Percentiles rank a stretch among this genome's conserved stretches.
These are phyloP conservation scores for Phrynosoma blainvillii DNA, from an alignment of 2,113 vertebrate genomes.

Conservation along the genomic window DNA sequence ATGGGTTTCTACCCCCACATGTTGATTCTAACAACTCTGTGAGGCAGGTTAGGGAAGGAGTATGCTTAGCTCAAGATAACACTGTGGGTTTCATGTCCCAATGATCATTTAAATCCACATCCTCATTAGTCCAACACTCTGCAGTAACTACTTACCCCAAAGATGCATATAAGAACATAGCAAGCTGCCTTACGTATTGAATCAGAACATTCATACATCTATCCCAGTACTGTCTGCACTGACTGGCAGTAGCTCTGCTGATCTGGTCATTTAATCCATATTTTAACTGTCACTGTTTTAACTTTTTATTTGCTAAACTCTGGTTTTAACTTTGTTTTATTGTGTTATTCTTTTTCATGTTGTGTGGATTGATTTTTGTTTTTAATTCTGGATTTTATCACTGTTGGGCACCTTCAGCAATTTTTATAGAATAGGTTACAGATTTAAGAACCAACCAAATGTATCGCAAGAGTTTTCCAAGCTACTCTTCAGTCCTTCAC, in stretches of 20 bases:
- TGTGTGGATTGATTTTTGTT: neutral
- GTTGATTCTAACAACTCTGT: neutral
- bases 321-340: neutral
- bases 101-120: neutral
- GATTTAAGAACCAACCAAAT: neutral
- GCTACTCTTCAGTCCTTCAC: neutral
- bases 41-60: neutral
- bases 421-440: neutral
- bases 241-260: neutral
- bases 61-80: neutral
- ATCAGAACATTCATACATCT: neutral
- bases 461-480: neutral
- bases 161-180: neutral
- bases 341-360: neutral
- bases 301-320: neutral
- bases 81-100: neutral
- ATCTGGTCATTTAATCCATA: neutral
- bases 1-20: too few species aligned
- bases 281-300: neutral
- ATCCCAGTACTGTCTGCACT: neutral
- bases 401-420: neutral
- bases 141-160: neutral
- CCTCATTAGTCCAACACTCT: neutral
- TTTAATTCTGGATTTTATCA: neutral
- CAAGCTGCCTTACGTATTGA: neutral